These are phyloP conservation scores for Rhinichthys osculus DNA, from an alignment of 2,797 vertebrate genomes.

Conservation along the genomic window DNA sequence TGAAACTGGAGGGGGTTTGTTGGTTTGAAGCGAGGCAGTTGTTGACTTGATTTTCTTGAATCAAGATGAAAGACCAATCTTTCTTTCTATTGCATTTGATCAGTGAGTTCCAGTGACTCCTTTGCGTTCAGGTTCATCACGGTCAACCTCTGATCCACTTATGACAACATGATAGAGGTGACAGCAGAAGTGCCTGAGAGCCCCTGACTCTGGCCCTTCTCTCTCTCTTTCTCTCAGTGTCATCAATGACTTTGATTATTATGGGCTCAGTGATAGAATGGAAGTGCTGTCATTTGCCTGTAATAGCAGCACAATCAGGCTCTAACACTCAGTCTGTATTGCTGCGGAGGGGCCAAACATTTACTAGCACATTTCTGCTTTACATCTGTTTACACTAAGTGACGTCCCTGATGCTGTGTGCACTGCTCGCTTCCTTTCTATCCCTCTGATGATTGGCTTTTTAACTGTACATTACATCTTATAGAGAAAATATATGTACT, in stretches of 20 bases:
- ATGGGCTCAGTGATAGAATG: constrained; percentile 72
- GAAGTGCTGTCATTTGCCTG: constrained; percentile 81
- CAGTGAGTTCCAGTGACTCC: constrained; percentile 72
- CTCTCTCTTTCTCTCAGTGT: constrained; percentile 67
- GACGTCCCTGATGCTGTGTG: constrained; percentile 18
- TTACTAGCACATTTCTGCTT: constrained; percentile 65
- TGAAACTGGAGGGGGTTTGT: constrained; percentile 45
- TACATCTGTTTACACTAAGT: constrained; percentile 73
- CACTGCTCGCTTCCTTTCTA: background rate
- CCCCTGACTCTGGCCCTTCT: constrained; percentile 68
- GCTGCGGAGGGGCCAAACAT: constrained; percentile 64
- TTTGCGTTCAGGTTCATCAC: constrained; percentile 63
- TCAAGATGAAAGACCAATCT: constrained; percentile 80
- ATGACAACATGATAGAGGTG: constrained; percentile 53
- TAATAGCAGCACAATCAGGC: constrained; percentile 82
- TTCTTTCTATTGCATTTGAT: constrained; percentile 64
- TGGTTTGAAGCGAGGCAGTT: constrained; percentile 75
- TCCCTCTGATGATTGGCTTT: constrained; percentile 20
- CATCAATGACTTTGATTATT: constrained; percentile 77
- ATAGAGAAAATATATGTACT: constrained; percentile 40
- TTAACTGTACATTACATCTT: constrained; percentile 37
- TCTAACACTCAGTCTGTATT: constrained; percentile 61
- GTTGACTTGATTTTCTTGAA: constrained; percentile 78
- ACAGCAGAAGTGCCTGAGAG: constrained; percentile 47
- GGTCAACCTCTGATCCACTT: constrained; percentile 72